phyloP scores from a whole-genome alignment of 2,888 invertebrate species.

The Colletes collaris region DNA sequence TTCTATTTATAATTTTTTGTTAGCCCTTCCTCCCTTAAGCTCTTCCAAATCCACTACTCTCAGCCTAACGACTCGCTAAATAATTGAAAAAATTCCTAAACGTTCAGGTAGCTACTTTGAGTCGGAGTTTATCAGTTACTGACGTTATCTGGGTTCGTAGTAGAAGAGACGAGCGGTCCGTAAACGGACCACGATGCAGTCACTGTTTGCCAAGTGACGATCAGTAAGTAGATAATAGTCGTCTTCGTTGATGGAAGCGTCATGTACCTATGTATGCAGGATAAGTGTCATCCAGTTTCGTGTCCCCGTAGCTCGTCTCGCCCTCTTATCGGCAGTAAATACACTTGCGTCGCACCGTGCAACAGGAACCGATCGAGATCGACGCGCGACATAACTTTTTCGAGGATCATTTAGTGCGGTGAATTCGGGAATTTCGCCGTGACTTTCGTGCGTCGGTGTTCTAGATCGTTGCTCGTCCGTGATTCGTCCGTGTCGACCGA shows the following conservation, averaged over 20 bases:
- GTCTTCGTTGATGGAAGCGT: constrained; percentile 49
- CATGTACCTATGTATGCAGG: constrained; percentile 38
- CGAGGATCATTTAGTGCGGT: background rate
- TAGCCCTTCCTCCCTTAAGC: too few species aligned
- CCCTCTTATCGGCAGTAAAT: constrained; percentile 28
- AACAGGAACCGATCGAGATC: constrained; percentile 13
- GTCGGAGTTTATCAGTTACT: constrained; percentile 23
- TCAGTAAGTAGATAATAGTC: constrained; percentile 68
- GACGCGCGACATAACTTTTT: background rate
- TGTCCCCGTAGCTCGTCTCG: constrained; percentile 18
- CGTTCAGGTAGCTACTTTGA: constrained; percentile 1
- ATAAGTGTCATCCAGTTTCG: constrained; percentile 52
- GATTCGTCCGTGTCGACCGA: background rate
- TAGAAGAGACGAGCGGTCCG: constrained; percentile 23
- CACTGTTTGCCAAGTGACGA: constrained; percentile 57
- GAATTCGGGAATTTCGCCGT: background rate
- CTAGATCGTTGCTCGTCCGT: background rate
- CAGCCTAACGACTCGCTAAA: background rate
- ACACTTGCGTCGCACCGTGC: constrained; percentile 8
- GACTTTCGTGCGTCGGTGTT: background rate
- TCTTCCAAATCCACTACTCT: too few species aligned
- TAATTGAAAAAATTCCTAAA: background rate
- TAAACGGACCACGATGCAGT: constrained; percentile 30
- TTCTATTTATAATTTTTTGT: too few species aligned
- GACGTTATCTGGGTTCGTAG: constrained; percentile 26